A percentile compares a stretch with the other conserved stretches of the same genome.
phyloP scores from a whole-genome alignment of 2,113 vertebrate species.

The Gila orcuttii region DNA sequence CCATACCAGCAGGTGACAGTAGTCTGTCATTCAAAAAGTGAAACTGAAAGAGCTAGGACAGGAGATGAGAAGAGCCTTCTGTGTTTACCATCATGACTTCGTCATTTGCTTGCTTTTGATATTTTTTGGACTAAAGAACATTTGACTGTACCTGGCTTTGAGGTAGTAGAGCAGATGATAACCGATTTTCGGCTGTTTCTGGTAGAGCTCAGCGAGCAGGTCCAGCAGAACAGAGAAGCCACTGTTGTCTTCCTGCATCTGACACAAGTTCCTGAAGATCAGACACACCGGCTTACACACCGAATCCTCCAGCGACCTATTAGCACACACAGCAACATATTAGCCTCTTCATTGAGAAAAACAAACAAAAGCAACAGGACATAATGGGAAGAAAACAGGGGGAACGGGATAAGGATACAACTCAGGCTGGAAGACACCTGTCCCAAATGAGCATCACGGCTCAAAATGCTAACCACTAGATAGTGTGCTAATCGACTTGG shows the following conservation, averaged over 20 bases:
- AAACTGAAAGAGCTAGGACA: too few species aligned
- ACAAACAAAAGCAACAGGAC: neutral
- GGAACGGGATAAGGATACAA: neutral
- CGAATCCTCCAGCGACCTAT: slow-evolving; percentile 93
- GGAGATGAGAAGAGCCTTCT: neutral
- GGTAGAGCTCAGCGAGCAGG: slow-evolving; percentile 92
- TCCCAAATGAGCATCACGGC: neutral
- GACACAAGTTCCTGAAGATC: slow-evolving; percentile 95
- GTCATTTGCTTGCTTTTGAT: neutral
- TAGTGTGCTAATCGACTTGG: neutral
- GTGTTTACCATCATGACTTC: neutral
- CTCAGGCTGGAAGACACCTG: neutral
- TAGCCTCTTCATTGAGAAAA: neutral
- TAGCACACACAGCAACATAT: neutral
- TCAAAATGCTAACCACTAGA: neutral
- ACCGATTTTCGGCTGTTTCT: slow-evolving; percentile 97
- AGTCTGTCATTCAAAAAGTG: too few species aligned
- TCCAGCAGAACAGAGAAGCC: slow-evolving; percentile 93
- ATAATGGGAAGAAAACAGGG: neutral
- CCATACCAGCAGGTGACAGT: too few species aligned
- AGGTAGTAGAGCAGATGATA: slow-evolving; percentile 97
- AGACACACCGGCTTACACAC: slow-evolving; percentile 94
- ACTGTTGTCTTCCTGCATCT: slow-evolving; percentile 97
- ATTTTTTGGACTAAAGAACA: neutral
- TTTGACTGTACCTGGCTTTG: slow-evolving; percentile 83